Percentiles rank a stretch among this genome's conserved stretches.
These are phyloP conservation scores for Congeria kusceri DNA, from an alignment of 2,888 invertebrate species.

Conservation along the genomic window DNA sequence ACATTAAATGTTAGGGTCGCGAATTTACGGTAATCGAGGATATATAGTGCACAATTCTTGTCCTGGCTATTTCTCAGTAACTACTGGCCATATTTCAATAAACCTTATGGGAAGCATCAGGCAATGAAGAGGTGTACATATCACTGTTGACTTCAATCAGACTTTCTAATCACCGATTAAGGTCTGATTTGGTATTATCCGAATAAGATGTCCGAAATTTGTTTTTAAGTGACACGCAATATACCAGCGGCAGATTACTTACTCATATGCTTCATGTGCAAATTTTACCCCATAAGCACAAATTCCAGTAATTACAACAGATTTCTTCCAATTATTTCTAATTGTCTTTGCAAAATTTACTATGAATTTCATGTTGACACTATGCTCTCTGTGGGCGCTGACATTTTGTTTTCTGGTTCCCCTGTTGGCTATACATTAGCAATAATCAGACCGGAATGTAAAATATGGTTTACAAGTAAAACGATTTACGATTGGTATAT, in stretches of 20 bases:
- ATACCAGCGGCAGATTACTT: conserved; percentile 83
- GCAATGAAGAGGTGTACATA: too few species aligned
- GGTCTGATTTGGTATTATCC: too few species aligned
- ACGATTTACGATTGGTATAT: background rate
- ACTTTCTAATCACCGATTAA: too few species aligned
- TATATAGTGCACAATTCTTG: too few species aligned
- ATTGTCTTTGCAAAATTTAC: conserved; percentile 89
- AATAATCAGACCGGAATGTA: background rate
- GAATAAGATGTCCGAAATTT: too few species aligned
- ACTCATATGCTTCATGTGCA: conserved; percentile 91
- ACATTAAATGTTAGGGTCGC: too few species aligned
- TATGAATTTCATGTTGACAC: conserved; percentile 82
- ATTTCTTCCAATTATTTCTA: conserved; percentile 96
- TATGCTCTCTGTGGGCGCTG: conserved; percentile 39
- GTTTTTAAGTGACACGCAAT: background rate
- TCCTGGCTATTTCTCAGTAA: too few species aligned
- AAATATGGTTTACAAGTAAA: background rate
- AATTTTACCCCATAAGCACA: conserved; percentile 91
- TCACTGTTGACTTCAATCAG: too few species aligned
- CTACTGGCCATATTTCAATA: too few species aligned
- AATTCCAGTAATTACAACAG: conserved; percentile 89
- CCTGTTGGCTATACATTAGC: background rate
- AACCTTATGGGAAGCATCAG: too few species aligned
- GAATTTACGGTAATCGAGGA: too few species aligned
- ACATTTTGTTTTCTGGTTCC: conserved; percentile 20